Conservation (phyloP, 2,888 invertebrate species). For the Lochmaea capreae region DNA sequence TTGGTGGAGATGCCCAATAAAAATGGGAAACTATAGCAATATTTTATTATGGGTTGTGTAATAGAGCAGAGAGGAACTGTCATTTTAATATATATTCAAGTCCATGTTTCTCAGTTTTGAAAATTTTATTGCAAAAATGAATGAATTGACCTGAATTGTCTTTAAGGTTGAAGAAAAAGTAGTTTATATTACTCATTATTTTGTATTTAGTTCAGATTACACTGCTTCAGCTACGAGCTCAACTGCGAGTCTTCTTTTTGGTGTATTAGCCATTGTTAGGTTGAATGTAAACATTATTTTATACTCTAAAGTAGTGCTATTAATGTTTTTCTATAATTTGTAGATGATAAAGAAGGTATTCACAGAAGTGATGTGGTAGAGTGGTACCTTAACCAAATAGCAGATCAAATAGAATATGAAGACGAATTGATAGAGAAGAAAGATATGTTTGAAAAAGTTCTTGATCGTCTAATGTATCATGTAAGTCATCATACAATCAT, state of each 20-base stretch:
- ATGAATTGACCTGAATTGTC: no score
- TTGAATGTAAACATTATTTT: background rate
- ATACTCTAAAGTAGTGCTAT: background rate
- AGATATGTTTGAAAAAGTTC: conserved; percentile 91
- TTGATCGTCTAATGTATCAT: conserved; percentile 89
- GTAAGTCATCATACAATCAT: conserved; percentile 66
- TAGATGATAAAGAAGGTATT: conserved; percentile 72
- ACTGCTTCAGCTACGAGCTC: no score
- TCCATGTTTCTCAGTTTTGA: no score
- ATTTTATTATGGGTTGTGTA: no score
- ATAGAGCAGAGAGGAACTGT: no score
- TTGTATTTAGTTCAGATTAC: no score
- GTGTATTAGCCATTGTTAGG: background rate
- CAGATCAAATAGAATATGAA: conserved; percentile 89
- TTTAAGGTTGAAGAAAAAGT: no score
- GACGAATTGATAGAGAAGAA: conserved; percentile 91
- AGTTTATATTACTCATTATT: no score
- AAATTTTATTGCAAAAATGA: no score
- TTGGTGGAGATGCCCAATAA: no score
- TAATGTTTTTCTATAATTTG: conserved; percentile 21
- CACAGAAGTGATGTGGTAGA: conserved; percentile 85
- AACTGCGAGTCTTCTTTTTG: background rate
- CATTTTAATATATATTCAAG: no score
- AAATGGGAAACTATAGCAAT: no score
- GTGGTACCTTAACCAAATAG: conserved; percentile 93